Evolutionary conservation across 2,797 vertebrate genomes (phyloP).

Genomic region (Crax fasciolata): DNA sequence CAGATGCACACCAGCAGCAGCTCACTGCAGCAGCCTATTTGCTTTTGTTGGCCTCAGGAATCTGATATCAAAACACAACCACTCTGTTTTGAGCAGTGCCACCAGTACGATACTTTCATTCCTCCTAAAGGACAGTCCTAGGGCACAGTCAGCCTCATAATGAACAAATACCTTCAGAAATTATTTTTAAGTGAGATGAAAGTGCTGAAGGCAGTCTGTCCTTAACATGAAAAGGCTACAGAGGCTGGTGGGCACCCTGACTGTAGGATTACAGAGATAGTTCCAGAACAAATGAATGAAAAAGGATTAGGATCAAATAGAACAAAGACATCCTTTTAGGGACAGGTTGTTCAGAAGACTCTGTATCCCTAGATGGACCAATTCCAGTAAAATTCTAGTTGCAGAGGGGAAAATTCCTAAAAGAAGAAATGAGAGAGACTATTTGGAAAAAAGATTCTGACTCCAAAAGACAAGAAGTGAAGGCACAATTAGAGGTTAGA

Average conservation of each 20-base stretch:
- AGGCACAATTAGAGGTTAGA: background rate
- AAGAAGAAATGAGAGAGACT: fast-evolving
- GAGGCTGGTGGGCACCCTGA: fast-evolving
- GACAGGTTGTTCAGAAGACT: background rate
- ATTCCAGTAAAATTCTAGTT: background rate
- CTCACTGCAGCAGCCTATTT: background rate
- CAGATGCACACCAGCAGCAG: background rate
- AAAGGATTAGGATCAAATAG: background rate
- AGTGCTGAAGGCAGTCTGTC: background rate
- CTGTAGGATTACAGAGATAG: background rate
- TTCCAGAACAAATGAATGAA: background rate
- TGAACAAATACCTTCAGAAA: background rate
- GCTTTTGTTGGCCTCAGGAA: background rate
- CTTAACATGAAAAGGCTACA: background rate
- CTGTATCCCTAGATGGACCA: background rate
- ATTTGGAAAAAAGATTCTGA: background rate
- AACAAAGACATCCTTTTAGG: background rate
- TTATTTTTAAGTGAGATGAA: background rate
- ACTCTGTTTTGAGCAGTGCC: background rate
- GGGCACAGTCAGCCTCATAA: background rate
- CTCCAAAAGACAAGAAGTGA: background rate
- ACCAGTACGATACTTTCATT: background rate
- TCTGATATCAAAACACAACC: background rate
- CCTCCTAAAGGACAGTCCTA: background rate
- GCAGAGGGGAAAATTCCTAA: no score